Conservation (phyloP, 2,113 vertebrate species). For the Mormyrus iriodes region DNA sequence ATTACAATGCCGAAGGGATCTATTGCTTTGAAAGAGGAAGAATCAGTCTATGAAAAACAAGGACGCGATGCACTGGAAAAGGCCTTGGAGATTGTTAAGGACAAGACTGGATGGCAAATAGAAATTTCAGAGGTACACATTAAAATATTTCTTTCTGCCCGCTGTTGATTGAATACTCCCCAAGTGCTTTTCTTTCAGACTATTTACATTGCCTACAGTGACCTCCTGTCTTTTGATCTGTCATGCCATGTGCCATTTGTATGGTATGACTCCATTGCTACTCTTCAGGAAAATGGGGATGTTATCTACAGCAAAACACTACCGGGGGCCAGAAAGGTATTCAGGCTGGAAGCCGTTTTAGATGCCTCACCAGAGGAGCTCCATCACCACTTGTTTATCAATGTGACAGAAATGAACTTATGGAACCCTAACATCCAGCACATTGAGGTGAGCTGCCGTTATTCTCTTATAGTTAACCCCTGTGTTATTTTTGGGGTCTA, state of each 20-base stretch:
- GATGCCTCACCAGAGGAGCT: constrained; percentile 51
- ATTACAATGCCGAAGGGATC: neutral
- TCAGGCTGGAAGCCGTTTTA: constrained; percentile 62
- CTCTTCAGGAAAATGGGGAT: constrained; percentile 51
- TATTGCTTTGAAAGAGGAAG: constrained; percentile 26
- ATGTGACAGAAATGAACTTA: constrained; percentile 63
- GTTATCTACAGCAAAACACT: constrained; percentile 58
- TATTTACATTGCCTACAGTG: neutral
- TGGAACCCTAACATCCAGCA: constrained; percentile 67
- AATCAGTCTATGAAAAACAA: constrained; percentile 48
- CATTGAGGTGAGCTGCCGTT: constrained; percentile 52
- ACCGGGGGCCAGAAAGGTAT: constrained; percentile 57
- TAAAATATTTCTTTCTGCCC: neutral
- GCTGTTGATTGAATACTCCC: neutral
- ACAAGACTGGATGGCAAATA: constrained; percentile 50
- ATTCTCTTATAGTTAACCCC: neutral
- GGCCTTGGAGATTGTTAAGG: constrained; percentile 57
- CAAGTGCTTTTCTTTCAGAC: neutral
- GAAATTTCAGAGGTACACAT: constrained; percentile 55
- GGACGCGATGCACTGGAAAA: constrained; percentile 54
- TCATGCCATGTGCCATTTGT: neutral
- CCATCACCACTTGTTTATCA: constrained; percentile 58
- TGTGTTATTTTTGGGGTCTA: too few relatives aligned
- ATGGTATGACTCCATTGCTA: neutral
- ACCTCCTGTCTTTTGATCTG: neutral